Percentiles rank a stretch among this genome's conserved stretches.
Evolutionary conservation across 2,888 invertebrate genomes (phyloP).

Genomic region (Torymus texanus): DNA sequence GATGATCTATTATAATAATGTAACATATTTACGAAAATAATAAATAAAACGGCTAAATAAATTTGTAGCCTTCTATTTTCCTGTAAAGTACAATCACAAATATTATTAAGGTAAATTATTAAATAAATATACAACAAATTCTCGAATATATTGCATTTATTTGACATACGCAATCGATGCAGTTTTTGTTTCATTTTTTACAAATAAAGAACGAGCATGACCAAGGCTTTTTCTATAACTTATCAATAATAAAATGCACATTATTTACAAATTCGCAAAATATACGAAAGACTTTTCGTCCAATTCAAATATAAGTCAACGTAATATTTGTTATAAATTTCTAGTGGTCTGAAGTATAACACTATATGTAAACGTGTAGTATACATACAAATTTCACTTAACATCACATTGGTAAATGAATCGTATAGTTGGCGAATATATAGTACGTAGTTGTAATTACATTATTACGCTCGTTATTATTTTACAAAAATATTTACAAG

Average conservation of each 20-base stretch:
- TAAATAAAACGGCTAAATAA: constrained; percentile 66
- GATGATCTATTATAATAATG: constrained; percentile 70
- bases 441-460: constrained; percentile 56
- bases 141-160: constrained; percentile 54
- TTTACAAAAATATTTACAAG: constrained; percentile 63
- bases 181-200: constrained; percentile 44
- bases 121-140: constrained; percentile 17
- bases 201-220: constrained; percentile 44
- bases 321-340: constrained; percentile 40
- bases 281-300: constrained; percentile 40
- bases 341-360: constrained; percentile 24
- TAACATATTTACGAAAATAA: constrained; percentile 68
- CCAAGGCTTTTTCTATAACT: constrained; percentile 44
- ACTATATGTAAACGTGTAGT: constrained; percentile 34
- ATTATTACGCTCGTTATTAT: constrained; percentile 56
- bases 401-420: constrained; percentile 70
- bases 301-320: constrained; percentile 6
- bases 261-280: constrained; percentile 53
- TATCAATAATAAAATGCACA: constrained; percentile 49
- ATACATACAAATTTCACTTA: constrained; percentile 62
- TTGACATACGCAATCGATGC: constrained; percentile 46
- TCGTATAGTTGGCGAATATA: constrained; percentile 56
- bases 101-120: constrained; percentile 21
- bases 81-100: constrained; percentile 6
- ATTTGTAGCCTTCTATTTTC: constrained; percentile 35